phyloP scores from a whole-genome alignment of 2,113 vertebrate genomes.

The Hypomesus transpacificus region DNA sequence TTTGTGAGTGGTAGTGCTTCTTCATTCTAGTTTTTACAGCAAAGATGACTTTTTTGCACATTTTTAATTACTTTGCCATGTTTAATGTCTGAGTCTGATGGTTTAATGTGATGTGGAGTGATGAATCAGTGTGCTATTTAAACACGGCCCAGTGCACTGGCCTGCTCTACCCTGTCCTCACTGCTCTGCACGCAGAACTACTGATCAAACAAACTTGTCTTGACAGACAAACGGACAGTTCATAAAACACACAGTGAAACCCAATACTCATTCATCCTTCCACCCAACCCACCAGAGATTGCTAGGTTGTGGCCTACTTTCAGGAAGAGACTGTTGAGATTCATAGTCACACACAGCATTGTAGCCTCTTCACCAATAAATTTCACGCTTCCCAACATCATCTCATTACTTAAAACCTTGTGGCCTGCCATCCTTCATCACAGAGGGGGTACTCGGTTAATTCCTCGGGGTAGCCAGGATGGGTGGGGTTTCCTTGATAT shows the following conservation, averaged over 20 bases:
- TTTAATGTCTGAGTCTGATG: conserved; percentile 45
- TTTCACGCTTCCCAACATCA: not conserved
- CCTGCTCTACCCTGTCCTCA: conserved; percentile 1
- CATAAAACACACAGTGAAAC: not conserved
- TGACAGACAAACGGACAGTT: not conserved
- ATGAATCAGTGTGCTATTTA: conserved; percentile 34
- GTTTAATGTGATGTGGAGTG: conserved; percentile 47
- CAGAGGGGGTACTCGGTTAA: too few relatives aligned
- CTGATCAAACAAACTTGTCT: conserved; percentile 23
- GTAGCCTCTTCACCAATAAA: not conserved
- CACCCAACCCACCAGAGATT: too few relatives aligned
- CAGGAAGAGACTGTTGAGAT: not conserved
- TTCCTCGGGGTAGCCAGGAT: too few relatives aligned
- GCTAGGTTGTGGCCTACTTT: too few relatives aligned
- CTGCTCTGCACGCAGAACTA: not conserved
- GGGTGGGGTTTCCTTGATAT: too few relatives aligned
- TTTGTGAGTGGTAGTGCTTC: conserved; percentile 20
- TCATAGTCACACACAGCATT: not conserved
- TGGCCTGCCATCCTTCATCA: too few relatives aligned
- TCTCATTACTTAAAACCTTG: conserved; percentile 21
- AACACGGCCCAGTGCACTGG: conserved; percentile 19
- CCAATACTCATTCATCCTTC: not conserved
- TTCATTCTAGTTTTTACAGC: conserved; percentile 22
- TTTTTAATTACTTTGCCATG: conserved; percentile 40
- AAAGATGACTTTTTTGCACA: conserved; percentile 21